Base-by-base conservation (phyloP, 2,888 invertebrate species). In the Chloromyia formosa region DNA sequence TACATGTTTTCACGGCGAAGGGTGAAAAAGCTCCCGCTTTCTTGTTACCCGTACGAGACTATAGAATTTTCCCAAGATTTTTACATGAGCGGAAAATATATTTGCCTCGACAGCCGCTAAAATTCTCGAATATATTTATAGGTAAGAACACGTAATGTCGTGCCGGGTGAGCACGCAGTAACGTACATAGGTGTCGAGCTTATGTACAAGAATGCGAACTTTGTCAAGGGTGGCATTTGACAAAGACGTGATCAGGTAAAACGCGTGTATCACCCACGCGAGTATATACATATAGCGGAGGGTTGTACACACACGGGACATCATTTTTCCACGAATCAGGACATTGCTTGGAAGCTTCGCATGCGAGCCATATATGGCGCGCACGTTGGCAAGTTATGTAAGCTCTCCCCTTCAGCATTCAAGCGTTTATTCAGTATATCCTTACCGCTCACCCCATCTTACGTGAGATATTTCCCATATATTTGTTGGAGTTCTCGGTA, bases 271-370 rank as follows among this genome's bases (percentile, higher is more conserved):
- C 71, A 71, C 66, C 68, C 73, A 49, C 61, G 74, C 73, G 69
- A 74, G 66, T 75, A 75, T 66, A 76, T 76, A 74, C 27, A 2
- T 35, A 35, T 7, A 73, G 62, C 45, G 45, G 20, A 40, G 62
- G 40, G 66, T 45, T 54, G 72, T 56, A 74, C 72, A 69, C 69
- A 72, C 58, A 74, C 74, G 74, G 49, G 66, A 45, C 60, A 35
- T 35, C 27, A 35, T 35, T 22, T 74, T 61, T 72, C 76, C 74
- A 76, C 76, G 76, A 76, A 76, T 76, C 76, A 74, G 74, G 76
- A 71, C 71, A 71, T 71, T 56, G 71, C 71, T 64, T 74, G 49
- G 71, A n/a, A n/a, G 60, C 40, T 71, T 56, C 60, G 49, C 76
- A 73, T 73, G 73, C 71, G 71, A 40, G 58, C 56, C 71, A 71